Conservation (phyloP, 2,888 invertebrate genomes). For the Falcaria lacertinaria region DNA sequence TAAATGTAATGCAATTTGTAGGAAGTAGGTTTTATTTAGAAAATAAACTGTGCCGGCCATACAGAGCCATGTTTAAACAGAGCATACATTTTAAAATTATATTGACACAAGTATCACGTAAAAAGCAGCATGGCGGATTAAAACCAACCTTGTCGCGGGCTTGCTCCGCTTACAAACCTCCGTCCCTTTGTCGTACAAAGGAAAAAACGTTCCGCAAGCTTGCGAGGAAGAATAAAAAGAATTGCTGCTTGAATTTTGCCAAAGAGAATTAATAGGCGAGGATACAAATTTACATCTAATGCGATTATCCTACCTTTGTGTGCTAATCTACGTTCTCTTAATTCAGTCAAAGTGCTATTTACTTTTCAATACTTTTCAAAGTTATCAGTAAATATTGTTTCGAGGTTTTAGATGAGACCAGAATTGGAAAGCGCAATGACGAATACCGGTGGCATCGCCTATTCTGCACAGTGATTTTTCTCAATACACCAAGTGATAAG, state of each 20-base stretch:
- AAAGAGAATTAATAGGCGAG: conserved; percentile 32
- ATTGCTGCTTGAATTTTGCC: conserved; percentile 35
- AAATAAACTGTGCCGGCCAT: neutral
- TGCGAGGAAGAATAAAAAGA: conserved; percentile 48
- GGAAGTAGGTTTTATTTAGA: neutral
- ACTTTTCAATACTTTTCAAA: neutral
- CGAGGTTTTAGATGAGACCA: too few relatives aligned
- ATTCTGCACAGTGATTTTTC: too few relatives aligned
- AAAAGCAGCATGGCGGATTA: conserved; percentile 38
- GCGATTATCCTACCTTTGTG: conserved; percentile 6
- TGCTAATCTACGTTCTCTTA: neutral
- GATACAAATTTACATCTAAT: neutral
- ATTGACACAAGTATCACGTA: conserved; percentile 50
- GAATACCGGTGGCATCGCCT: too few relatives aligned
- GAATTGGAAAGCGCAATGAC: too few relatives aligned
- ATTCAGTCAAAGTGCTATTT: neutral
- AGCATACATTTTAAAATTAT: conserved; percentile 27
- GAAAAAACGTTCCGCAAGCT: conserved; percentile 36
- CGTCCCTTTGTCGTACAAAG: conserved; percentile 47
- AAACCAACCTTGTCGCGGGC: conserved; percentile 31
- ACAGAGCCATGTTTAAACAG: neutral
- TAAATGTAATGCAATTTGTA: too few relatives aligned
- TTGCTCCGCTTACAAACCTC: conserved; percentile 34
- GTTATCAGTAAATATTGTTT: too few relatives aligned
- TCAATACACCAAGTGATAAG: too few relatives aligned